These are phyloP conservation scores for Archivesica marissinica DNA, from an alignment of 1,140 invertebrate species.

Conservation along the genomic window DNA sequence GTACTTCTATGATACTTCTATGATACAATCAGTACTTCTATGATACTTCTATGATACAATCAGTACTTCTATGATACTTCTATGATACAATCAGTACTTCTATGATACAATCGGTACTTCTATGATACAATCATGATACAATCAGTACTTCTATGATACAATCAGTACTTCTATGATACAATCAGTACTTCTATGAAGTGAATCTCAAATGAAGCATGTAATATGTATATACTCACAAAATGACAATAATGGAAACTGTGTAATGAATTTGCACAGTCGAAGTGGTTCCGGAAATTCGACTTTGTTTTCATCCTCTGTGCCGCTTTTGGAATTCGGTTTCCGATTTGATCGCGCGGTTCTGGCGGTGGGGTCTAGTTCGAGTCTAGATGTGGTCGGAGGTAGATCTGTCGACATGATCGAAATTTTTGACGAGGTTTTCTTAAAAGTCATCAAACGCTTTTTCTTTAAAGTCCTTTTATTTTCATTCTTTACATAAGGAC, in stretches of 20 bases:
- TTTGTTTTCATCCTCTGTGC: not conserved
- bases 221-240: slow-evolving; percentile 59
- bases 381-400: not conserved
- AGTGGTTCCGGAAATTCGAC: slow-evolving; percentile 26
- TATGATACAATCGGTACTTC: no score
- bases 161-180: no score
- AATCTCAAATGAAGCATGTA: no score
- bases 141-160: no score
- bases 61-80: no score
- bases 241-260: slow-evolving; percentile 20
- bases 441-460: slow-evolving; percentile 26
- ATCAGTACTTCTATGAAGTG: no score
- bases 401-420: not conserved
- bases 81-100: no score
- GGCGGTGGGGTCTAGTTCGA: not conserved
- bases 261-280: slow-evolving; percentile 38
- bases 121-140: no score
- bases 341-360: not conserved
- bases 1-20: no score
- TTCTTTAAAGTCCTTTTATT: slow-evolving; percentile 8
- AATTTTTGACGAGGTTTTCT: slow-evolving; percentile 50
- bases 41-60: no score
- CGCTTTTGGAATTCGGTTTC: no score
- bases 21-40: no score
- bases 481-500: not conserved